Evolutionary conservation across 1,140 invertebrate genomes (phyloP).

Genomic region (Drosophila tani): DNA sequence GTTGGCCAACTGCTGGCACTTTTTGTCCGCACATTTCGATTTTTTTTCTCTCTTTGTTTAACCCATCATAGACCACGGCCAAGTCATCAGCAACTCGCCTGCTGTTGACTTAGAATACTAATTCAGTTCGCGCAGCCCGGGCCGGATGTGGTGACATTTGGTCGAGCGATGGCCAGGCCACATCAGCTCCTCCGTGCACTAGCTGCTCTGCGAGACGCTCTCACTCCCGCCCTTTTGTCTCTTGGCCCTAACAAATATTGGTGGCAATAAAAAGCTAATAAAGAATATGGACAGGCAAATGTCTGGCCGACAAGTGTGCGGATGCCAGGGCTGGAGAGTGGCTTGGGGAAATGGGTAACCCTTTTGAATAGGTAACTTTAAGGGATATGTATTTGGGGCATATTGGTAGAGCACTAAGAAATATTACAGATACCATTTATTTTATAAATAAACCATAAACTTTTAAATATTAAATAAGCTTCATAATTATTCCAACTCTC

Average conservation of each 20-base stretch:
- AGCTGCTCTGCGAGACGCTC: constrained; percentile 3
- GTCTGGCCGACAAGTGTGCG: constrained; percentile 52
- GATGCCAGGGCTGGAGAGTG: constrained; percentile 19
- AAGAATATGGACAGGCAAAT: constrained; percentile 67
- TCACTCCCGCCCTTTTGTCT: constrained; percentile 19
- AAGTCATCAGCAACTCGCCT: constrained; percentile 47
- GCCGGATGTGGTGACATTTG: constrained; percentile 82
- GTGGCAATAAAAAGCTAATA: constrained; percentile 81
- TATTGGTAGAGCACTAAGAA: too few relatives aligned
- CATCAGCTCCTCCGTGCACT: constrained; percentile 19
- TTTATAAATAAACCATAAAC: too few relatives aligned
- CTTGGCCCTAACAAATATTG: constrained; percentile 71
- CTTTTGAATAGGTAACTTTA: too few relatives aligned
- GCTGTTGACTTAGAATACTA: constrained; percentile 80
- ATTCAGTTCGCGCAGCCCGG: constrained; percentile 60
- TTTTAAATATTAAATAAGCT: background rate
- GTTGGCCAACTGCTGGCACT: constrained; percentile 69
- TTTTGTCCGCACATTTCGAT: constrained; percentile 38
- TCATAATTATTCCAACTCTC: too few relatives aligned
- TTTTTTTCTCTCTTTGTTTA: background rate
- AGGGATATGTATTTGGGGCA: too few relatives aligned
- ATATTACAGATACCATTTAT: too few relatives aligned
- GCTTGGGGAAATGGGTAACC: background rate
- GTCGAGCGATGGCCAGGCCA: constrained; percentile 40
- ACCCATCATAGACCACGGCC: constrained; percentile 47